Evolutionary conservation across 2,113 vertebrate genomes (phyloP).

Genomic region (Eleginops maclovinus): DNA sequence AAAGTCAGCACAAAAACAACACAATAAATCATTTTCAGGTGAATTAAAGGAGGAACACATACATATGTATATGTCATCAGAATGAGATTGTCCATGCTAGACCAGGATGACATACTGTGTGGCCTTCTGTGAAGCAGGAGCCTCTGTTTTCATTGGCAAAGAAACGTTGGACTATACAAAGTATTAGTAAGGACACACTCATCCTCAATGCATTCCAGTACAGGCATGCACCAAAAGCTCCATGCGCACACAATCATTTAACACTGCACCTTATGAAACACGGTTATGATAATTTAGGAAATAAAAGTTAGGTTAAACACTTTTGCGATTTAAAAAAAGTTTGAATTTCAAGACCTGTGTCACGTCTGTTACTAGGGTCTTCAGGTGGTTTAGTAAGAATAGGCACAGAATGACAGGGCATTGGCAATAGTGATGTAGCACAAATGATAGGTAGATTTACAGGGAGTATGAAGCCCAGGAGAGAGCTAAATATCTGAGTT

Average conservation of each 20-base stretch:
- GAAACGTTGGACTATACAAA: slow-evolving; percentile 57
- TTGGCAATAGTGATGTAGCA: slow-evolving; percentile 58
- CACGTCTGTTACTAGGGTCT: slow-evolving; percentile 51
- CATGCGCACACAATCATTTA: not conserved
- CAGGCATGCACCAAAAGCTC: slow-evolving; percentile 20
- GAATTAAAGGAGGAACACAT: slow-evolving; percentile 36
- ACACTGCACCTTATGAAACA: slow-evolving; percentile 20
- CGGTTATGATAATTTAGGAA: not conserved
- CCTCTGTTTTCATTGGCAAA: slow-evolving; percentile 74
- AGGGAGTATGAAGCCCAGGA: slow-evolving; percentile 48
- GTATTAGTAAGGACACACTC: slow-evolving; percentile 43
- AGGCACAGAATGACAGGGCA: slow-evolving; percentile 51
- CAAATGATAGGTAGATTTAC: slow-evolving; percentile 68
- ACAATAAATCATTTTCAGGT: slow-evolving; percentile 10
- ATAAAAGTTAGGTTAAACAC: not conserved
- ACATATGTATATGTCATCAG: slow-evolving; percentile 56
- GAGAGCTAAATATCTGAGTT: slow-evolving; percentile 66
- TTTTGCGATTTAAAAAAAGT: slow-evolving; percentile 28
- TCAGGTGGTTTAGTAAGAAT: slow-evolving; percentile 31
- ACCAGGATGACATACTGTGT: slow-evolving; percentile 62
- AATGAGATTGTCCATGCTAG: slow-evolving; percentile 49
- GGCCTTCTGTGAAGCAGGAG: slow-evolving; percentile 59
- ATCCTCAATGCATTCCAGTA: slow-evolving; percentile 56
- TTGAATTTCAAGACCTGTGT: slow-evolving; percentile 18
- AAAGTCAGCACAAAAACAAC: not conserved